Percentiles rank a stretch among this genome's conserved stretches.
These are phyloP conservation scores for Plebejus anna DNA, from an alignment of 2,888 invertebrate species.

Conservation along the genomic window DNA sequence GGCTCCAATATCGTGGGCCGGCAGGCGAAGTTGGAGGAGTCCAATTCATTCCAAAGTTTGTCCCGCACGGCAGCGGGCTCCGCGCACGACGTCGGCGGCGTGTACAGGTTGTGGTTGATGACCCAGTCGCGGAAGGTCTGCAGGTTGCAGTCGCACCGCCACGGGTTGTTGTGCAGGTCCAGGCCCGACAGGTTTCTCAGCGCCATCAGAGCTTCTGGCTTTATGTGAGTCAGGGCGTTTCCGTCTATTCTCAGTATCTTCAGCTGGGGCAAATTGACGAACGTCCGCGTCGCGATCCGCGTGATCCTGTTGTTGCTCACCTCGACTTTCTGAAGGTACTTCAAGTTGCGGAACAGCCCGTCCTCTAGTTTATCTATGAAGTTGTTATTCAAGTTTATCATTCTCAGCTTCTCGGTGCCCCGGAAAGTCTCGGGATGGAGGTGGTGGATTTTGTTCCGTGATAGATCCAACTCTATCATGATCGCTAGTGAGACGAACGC, in stretches of 20 bases:
- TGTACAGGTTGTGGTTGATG: conserved; percentile 86
- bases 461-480: conserved; percentile 90
- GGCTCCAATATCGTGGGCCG: conserved; percentile 87
- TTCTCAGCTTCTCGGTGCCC: conserved; percentile 85
- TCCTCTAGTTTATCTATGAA: conserved; percentile 86
- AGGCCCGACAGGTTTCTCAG: conserved; percentile 86
- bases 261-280: conserved; percentile 84
- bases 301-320: conserved; percentile 88
- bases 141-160: conserved; percentile 93
- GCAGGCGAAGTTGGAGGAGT: conserved; percentile 89
- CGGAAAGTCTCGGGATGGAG: conserved; percentile 86
- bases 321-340: conserved; percentile 87
- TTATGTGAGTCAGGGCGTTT: conserved; percentile 87
- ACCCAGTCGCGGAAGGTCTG: conserved; percentile 89
- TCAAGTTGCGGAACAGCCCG: conserved; percentile 86
- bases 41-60: conserved; percentile 87
- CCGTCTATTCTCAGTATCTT: conserved; percentile 85
- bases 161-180: conserved; percentile 89
- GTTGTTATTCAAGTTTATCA: conserved; percentile 88
- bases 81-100: conserved; percentile 86
- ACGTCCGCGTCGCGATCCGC: conserved; percentile 84
- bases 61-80: conserved; percentile 84
- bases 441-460: conserved; percentile 84
- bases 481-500: conserved; percentile 88
- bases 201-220: conserved; percentile 83